Conservation (phyloP, 2,113 vertebrate genomes). For the Aegotheles bennettii region DNA sequence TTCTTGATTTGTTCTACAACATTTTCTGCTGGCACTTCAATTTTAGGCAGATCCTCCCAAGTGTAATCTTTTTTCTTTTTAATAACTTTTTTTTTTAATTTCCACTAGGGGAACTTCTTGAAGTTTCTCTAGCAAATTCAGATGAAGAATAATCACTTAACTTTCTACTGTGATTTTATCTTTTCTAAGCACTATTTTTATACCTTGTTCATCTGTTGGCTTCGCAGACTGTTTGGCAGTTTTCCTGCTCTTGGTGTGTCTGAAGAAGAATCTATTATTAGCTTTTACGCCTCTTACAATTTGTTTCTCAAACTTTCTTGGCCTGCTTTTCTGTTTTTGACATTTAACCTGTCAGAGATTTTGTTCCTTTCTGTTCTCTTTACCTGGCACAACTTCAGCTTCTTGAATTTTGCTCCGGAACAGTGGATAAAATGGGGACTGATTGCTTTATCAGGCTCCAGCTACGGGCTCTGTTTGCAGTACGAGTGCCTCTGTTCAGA, state of each 20-base stretch:
- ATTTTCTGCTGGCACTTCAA: not conserved
- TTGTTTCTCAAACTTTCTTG: conserved; percentile 38
- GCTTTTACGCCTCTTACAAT: not conserved
- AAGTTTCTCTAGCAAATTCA: not conserved
- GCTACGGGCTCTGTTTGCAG: not conserved
- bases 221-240: conserved; percentile 26
- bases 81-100: not conserved
- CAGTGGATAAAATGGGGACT: not conserved
- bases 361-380: not conserved
- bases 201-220: conserved; percentile 22
- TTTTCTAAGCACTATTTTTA: conserved; percentile 36
- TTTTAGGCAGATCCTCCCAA: not conserved
- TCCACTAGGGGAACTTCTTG: not conserved
- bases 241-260: conserved; percentile 22
- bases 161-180: conserved; percentile 25
- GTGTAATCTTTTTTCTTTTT: too few relatives aligned
- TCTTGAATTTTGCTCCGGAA: not conserved
- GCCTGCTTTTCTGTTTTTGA: conserved; percentile 17
- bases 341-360: conserved; percentile 23
- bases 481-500: not conserved
- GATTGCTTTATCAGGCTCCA: not conserved
- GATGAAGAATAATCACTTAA: not conserved
- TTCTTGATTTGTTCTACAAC: not conserved
- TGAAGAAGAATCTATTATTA: conserved; percentile 42
- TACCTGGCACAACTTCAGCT: not conserved